phyloP scores from a whole-genome alignment of 2,113 vertebrate species.

The Lamprologus tigripictilis region DNA sequence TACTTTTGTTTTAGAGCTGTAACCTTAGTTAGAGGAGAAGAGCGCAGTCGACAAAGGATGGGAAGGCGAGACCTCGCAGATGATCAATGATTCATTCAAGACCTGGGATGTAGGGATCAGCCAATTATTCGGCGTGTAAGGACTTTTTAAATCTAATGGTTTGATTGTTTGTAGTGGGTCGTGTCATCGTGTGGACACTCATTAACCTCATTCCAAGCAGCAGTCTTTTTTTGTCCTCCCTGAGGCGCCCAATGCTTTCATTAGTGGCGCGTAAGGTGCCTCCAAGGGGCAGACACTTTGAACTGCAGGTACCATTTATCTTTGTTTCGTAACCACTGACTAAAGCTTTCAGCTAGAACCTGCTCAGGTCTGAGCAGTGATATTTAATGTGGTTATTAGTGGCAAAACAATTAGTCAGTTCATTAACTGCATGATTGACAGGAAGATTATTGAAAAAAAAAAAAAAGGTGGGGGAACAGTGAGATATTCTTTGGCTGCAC shows the following conservation, averaged over 20 bases:
- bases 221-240: not conserved
- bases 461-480: not conserved
- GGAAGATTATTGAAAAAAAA: not conserved
- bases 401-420: not conserved
- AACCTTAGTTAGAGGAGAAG: not conserved
- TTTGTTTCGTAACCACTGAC: not conserved
- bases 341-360: not conserved
- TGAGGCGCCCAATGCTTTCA: not conserved
- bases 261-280: not conserved
- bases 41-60: not conserved
- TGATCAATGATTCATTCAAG: constrained; percentile 38
- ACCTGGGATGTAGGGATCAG: constrained; percentile 8
- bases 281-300: not conserved
- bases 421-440: not conserved
- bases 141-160: not conserved
- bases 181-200: not conserved
- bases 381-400: not conserved
- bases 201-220: constrained; percentile 19
- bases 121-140: constrained; percentile 20
- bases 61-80: not conserved
- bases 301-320: not conserved
- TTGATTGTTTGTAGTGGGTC: not conserved
- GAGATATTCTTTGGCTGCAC: not conserved
- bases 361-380: not conserved
- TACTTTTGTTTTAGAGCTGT: not conserved